Percentiles rank a stretch among this genome's conserved stretches.
Conservation (phyloP, 2,797 vertebrate species). For the Hydrophis major region DNA sequence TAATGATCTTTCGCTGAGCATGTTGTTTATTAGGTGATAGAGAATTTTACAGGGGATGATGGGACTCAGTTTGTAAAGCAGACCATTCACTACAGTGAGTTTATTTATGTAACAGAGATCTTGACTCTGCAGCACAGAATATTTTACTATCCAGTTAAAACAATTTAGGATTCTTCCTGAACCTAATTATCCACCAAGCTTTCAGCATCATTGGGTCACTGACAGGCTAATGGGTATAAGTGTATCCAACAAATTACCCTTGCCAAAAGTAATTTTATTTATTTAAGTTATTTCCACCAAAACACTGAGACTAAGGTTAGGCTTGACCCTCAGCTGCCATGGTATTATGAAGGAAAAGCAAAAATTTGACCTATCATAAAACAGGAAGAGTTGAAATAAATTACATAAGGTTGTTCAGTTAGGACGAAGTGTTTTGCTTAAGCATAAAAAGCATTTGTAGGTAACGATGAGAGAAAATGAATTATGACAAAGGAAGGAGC, state of each 20-base stretch:
- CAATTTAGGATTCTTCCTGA: conserved; percentile 40
- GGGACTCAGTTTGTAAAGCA: no score
- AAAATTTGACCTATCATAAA: neutral
- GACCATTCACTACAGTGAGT: neutral
- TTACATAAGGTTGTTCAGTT: neutral
- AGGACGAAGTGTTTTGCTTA: neutral
- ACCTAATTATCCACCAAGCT: conserved; percentile 42
- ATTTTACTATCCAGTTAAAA: conserved; percentile 52
- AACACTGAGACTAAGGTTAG: neutral
- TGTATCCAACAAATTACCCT: conserved; percentile 27
- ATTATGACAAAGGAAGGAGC: neutral
- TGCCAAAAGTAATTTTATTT: neutral
- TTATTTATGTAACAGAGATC: conserved; percentile 42
- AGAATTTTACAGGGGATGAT: no score
- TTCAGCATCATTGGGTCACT: conserved; percentile 11
- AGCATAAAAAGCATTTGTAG: neutral
- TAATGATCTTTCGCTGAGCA: no score
- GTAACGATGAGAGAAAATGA: neutral
- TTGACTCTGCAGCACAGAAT: conserved; percentile 28
- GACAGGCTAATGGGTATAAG: conserved; percentile 15
- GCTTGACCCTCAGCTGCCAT: neutral
- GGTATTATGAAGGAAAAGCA: neutral
- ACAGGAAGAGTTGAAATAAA: neutral
- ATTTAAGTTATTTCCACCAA: neutral
- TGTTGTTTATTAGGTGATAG: no score